These are phyloP conservation scores for Cryptocephalus primarius DNA, from an alignment of 2,888 invertebrate species.

Conservation along the genomic window DNA sequence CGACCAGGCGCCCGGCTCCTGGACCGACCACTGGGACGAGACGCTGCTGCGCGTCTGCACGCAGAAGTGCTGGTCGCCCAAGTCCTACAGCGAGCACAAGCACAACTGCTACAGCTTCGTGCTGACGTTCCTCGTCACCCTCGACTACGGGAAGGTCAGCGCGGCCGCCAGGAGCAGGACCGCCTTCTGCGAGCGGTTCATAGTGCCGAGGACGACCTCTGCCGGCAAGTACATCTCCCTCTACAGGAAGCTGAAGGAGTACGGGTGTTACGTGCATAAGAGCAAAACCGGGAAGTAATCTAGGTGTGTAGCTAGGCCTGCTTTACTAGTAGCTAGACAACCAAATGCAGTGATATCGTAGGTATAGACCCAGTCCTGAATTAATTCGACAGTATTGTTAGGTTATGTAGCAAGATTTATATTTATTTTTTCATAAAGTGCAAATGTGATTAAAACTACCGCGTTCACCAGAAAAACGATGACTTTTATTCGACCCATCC, in stretches of 20 bases:
- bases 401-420: too few relatives aligned
- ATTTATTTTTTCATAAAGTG: too few relatives aligned
- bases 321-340: too few relatives aligned
- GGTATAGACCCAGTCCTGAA: too few relatives aligned
- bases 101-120: conserved; percentile 86
- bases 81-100: conserved; percentile 61
- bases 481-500: too few relatives aligned
- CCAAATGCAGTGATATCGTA: too few relatives aligned
- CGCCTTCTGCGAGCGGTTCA: conserved; percentile 68
- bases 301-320: too few relatives aligned
- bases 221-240: conserved; percentile 78
- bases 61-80: conserved; percentile 53
- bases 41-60: conserved; percentile 51
- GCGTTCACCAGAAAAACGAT: too few relatives aligned
- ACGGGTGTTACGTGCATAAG: conserved; percentile 42
- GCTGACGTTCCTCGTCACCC: conserved; percentile 60
- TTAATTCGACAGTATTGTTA: too few relatives aligned
- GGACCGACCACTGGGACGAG: conserved; percentile 61
- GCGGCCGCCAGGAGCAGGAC: conserved; percentile 56
- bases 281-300: not conserved
- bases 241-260: conserved; percentile 57
- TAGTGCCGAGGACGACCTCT: conserved; percentile 69
- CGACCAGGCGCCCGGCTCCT: conserved; percentile 50
- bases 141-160: conserved; percentile 61
- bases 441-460: too few relatives aligned